Base-by-base conservation (phyloP, 1,140 invertebrate genomes). In the Solenopsis invicta region DNA sequence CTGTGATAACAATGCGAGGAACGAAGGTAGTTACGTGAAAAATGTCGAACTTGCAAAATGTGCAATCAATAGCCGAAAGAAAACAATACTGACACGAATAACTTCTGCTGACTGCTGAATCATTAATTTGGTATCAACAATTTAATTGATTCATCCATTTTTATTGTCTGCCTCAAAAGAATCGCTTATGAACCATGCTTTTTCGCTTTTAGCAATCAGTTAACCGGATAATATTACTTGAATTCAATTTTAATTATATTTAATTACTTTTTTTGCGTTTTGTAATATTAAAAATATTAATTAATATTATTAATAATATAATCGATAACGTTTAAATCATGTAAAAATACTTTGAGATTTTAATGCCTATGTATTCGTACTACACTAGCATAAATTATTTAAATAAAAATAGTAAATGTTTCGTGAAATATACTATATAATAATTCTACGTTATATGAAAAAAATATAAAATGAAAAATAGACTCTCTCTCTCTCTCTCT, bases 241-340 rank as follows among this genome's bases (percentile, higher is more conserved):
- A 37, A 18, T 21, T 1, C 10, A 67, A 54, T 34, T 56, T n/a
- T 4, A 18, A 18, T 61, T 41, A 61, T 13, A 34, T 56, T 77
- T 37, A 9, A 16, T 10, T 48, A 4, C 10, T 54, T 37, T 41
- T 59, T 6, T 34, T 76, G 29, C 29, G 29, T 41, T 41, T 2
- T 75, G 1, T 59, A 76, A 77, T 13, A 56, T 34, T 34, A 54
- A 52, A 72, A 0, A 52, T 37, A 56, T 56, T 56, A 54, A 56
- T 54, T 18, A 29, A 72, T 50, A 29, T 72, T 54, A 74, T 56
- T n/a, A 37, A 74, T 13, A n/a, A 21, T 56, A 50, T 29, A 24
- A 13, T 24, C 4, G 37, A 67, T 24, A 24, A 24, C 48, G 16
- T 69, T 48, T 41, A 24, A 74, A 54, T 74, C 0, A 12, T 37